phyloP scores from a whole-genome alignment of 2,797 vertebrate genomes.

The Hydrocynus forskahlii region DNA sequence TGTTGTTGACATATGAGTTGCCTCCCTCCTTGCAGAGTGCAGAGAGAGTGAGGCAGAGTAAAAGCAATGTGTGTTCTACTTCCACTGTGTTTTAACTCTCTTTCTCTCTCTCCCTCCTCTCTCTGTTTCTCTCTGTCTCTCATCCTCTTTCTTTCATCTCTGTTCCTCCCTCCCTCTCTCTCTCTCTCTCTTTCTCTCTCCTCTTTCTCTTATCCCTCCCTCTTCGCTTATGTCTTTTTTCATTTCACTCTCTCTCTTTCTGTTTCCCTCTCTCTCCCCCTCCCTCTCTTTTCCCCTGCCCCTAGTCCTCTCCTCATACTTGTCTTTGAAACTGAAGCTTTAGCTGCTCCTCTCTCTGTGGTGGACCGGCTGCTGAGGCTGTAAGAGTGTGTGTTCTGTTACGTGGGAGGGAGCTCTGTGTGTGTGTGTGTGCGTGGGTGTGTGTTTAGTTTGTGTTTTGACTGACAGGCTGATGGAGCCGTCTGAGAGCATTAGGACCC shows the following conservation, averaged over 20 bases:
- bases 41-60: conserved; percentile 2
- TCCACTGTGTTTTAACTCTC: neutral
- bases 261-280: conserved; percentile 28
- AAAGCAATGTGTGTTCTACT: conserved; percentile 17
- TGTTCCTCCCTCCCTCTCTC: conserved; percentile 15
- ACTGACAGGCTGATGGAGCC: conserved; percentile 54
- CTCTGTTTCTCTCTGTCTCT: conserved; percentile 3
- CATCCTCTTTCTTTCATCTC: conserved; percentile 7
- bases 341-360: conserved; percentile 36
- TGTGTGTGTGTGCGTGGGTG: neutral
- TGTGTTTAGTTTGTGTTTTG: conserved; percentile 31
- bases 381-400: conserved; percentile 29
- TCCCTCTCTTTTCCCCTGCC: conserved; percentile 20
- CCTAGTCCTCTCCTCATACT: conserved; percentile 25
- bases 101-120: conserved; percentile 4
- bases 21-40: conserved; percentile 2
- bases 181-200: neutral
- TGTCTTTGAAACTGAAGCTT: conserved; percentile 49
- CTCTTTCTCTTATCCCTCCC: conserved; percentile 22
- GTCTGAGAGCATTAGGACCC: conserved; percentile 49
- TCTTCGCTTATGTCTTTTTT: neutral
- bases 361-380: conserved; percentile 36
- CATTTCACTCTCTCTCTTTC: conserved; percentile 17
- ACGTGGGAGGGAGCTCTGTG: conserved; percentile 12
- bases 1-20: conserved; percentile 56